phyloP scores from a whole-genome alignment of 2,113 vertebrate species.

The Phrynosoma blainvillii region DNA sequence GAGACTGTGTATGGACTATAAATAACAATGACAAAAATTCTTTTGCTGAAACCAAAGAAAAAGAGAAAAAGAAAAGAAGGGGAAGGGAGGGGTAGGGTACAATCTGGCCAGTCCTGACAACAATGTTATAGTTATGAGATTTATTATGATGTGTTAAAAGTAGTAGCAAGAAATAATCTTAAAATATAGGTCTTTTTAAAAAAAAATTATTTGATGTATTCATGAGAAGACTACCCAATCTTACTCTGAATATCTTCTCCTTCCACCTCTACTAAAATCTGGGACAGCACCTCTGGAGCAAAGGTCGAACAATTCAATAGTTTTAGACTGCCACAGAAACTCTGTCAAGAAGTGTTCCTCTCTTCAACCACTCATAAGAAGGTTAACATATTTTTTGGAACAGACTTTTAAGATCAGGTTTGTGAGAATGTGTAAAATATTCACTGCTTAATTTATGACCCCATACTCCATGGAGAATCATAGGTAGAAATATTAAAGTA shows the following conservation, averaged over 20 bases:
- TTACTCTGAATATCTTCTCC: background rate
- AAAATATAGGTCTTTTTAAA: background rate
- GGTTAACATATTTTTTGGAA: constrained; percentile 44
- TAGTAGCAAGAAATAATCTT: background rate
- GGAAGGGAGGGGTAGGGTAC: too few relatives aligned
- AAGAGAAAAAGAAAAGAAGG: too few relatives aligned
- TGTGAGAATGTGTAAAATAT: constrained; percentile 67
- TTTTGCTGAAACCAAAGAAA: background rate
- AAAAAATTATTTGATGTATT: background rate
- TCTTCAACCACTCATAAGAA: constrained; percentile 13
- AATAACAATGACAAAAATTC: background rate
- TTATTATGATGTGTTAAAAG: background rate
- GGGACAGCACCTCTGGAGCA: background rate
- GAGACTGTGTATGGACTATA: background rate
- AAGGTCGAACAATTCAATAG: background rate
- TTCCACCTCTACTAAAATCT: background rate
- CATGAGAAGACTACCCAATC: background rate
- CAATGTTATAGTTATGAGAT: background rate
- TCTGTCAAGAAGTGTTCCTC: background rate
- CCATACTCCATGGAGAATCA: constrained; percentile 74
- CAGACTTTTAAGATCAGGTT: constrained; percentile 31
- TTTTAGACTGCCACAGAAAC: background rate
- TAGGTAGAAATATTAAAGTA: constrained; percentile 79
- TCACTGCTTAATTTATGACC: constrained; percentile 76
- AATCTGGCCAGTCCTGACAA: background rate